Evolutionary conservation across 2,888 invertebrate genomes (phyloP).

Genomic region (Biston betularia): DNA sequence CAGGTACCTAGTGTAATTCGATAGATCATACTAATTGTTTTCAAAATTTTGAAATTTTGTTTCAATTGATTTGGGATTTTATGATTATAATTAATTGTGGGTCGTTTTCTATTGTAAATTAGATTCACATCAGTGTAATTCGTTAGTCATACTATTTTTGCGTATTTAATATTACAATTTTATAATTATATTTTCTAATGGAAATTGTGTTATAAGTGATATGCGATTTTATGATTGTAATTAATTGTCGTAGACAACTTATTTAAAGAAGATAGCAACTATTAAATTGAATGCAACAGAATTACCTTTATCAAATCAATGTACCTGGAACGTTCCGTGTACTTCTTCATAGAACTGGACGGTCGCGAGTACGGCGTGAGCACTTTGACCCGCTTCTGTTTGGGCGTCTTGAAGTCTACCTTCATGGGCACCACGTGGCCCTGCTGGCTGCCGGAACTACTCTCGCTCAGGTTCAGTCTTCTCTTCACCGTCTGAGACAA

Average conservation of each 20-base stretch:
- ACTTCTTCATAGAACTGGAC: slow-evolving; percentile 85
- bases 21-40: too few species aligned
- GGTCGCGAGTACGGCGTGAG: slow-evolving; percentile 81
- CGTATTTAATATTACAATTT: background rate
- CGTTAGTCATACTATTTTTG: background rate
- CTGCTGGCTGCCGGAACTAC: slow-evolving; percentile 85
- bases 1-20: too few species aligned
- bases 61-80: too few species aligned
- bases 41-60: too few species aligned
- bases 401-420: slow-evolving; percentile 88
- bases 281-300: slow-evolving; percentile 41
- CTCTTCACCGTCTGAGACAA: slow-evolving; percentile 90
- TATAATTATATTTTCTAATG: background rate
- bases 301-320: slow-evolving; percentile 61
- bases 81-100: too few species aligned
- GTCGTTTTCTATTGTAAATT: too few species aligned
- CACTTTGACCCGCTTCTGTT: slow-evolving; percentile 85
- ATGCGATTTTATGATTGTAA: too few species aligned
- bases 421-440: slow-evolving; percentile 87
- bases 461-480: slow-evolving; percentile 91
- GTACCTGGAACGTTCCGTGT: slow-evolving; percentile 85
- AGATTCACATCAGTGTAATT: too few species aligned
- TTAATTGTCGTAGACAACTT: background rate
- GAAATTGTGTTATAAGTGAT: too few species aligned
- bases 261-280: slow-evolving; percentile 27